These are phyloP conservation scores for Balanococcus diminutus DNA, from an alignment of 2,888 invertebrate genomes.

Conservation along the genomic window DNA sequence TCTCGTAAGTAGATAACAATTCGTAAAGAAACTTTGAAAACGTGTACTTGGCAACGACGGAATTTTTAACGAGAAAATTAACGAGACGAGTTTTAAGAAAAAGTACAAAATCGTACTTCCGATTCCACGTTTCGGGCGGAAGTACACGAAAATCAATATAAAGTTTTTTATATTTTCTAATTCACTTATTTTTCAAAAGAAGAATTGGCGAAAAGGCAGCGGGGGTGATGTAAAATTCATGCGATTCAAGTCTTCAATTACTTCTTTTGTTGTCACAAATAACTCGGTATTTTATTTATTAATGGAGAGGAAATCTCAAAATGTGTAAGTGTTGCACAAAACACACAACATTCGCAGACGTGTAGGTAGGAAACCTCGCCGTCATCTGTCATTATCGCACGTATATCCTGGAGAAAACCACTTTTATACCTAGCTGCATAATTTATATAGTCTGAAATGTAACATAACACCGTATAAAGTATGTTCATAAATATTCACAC, in stretches of 20 bases:
- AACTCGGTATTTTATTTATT: conserved; percentile 39
- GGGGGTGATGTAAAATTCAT: conserved; percentile 21
- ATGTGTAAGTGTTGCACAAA: conserved; percentile 42
- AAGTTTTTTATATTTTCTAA: neutral
- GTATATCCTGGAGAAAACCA: conserved; percentile 36
- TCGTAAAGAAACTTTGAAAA: conserved; percentile 4
- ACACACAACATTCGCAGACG: neutral
- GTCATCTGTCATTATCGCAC: conserved; percentile 43
- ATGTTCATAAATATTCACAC: conserved; percentile 50
- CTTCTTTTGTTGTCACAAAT: conserved; percentile 32
- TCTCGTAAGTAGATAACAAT: neutral
- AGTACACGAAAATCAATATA: neutral
- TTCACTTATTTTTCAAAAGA: neutral
- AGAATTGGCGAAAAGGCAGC: neutral
- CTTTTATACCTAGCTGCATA: conserved; percentile 48
- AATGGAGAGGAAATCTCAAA: conserved; percentile 35
- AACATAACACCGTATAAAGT: conserved; percentile 45
- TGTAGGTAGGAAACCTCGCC: conserved; percentile 26
- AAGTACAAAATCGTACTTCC: neutral
- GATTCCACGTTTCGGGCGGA: neutral
- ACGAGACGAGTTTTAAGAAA: neutral
- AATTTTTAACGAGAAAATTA: conserved; percentile 26
- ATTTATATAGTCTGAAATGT: conserved; percentile 36
- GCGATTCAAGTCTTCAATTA: conserved; percentile 21
- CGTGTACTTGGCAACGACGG: neutral